A percentile compares a stretch with the other conserved stretches of the same genome.
These are phyloP conservation scores for Colinus virginianus DNA, from an alignment of 2,113 vertebrate species.

Conservation along the genomic window DNA sequence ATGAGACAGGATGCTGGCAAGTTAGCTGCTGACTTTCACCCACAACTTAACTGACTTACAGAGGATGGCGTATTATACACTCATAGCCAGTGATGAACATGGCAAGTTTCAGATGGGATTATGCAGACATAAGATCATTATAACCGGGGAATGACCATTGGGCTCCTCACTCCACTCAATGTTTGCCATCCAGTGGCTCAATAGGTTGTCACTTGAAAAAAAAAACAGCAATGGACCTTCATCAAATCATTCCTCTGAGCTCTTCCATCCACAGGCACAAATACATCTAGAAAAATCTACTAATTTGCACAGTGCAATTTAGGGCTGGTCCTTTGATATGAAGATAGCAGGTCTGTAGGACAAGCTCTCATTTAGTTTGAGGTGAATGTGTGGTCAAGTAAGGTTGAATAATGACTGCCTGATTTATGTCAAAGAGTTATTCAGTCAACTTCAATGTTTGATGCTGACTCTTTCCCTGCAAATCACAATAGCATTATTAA, in stretches of 20 bases:
- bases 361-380: background rate
- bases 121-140: background rate
- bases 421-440: background rate
- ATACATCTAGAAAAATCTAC: background rate
- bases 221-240: background rate
- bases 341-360: background rate
- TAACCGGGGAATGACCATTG: background rate
- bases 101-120: background rate
- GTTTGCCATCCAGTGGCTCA: background rate
- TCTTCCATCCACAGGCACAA: background rate
- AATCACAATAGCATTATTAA: constrained; percentile 24
- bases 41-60: background rate
- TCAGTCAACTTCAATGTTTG: background rate
- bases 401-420: background rate
- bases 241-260: background rate
- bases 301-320: background rate
- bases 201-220: background rate
- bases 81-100: background rate
- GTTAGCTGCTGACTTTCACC: background rate
- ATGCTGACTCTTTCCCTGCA: background rate
- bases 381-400: background rate
- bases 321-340: background rate
- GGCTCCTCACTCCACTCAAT: background rate
- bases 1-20: background rate
- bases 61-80: background rate